Evolutionary conservation across 2,113 vertebrate genomes (phyloP).

Genomic region (Diadophis punctatus): DNA sequence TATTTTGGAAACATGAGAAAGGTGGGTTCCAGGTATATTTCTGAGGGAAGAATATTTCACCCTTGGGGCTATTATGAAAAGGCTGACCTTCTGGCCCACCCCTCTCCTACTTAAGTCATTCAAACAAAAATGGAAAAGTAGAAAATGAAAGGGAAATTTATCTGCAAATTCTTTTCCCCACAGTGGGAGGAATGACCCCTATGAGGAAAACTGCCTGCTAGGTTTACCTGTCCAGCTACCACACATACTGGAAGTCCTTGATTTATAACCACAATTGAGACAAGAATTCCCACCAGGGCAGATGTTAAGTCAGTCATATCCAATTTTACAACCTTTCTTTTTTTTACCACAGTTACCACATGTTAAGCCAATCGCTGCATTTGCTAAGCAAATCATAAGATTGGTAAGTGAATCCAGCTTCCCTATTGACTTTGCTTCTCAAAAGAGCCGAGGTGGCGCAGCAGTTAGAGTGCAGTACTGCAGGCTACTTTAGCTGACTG

Average conservation of each 20-base stretch:
- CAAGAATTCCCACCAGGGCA: not conserved
- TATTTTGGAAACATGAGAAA: not conserved
- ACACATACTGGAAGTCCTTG: not conserved
- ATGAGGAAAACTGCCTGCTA: not conserved
- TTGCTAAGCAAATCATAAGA: not conserved
- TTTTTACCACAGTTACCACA: not conserved
- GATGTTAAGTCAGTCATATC: not conserved
- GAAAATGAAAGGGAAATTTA: not conserved
- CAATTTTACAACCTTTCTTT: not conserved
- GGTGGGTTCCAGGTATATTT: not conserved
- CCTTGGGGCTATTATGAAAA: not conserved
- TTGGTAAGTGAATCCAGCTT: not conserved
- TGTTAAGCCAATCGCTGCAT: not conserved
- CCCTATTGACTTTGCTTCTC: too few relatives aligned
- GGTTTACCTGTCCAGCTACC: not conserved
- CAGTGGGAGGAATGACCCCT: not conserved
- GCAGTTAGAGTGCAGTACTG: too few relatives aligned
- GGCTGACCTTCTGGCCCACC: not conserved
- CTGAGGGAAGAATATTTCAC: not conserved
- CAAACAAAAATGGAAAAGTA: not conserved
- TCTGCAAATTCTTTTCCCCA: not conserved
- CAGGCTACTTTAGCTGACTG: too few relatives aligned
- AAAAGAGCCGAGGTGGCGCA: too few relatives aligned
- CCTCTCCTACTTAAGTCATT: not conserved
- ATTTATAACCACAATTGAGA: not conserved